phyloP scores from a whole-genome alignment of 2,888 invertebrate genomes.

The Bedellia somnulentella region DNA sequence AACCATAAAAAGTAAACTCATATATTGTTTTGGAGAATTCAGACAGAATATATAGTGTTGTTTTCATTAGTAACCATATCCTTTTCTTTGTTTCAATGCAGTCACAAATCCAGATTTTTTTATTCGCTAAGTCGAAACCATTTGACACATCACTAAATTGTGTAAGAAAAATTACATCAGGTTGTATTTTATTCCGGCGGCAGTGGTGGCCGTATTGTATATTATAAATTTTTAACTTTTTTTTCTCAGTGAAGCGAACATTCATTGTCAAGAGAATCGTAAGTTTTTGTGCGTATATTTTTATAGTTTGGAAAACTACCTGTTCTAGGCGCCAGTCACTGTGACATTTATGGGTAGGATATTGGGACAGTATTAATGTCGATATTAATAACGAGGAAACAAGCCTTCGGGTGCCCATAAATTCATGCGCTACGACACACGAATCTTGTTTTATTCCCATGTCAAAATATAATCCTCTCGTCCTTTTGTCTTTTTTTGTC shows the following conservation, averaged over 20 bases:
- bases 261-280: slow-evolving; percentile 37
- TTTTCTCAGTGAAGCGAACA: slow-evolving; percentile 33
- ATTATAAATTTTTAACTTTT: slow-evolving; percentile 42
- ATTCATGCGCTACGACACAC: slow-evolving; percentile 32
- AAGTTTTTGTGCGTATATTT: slow-evolving; percentile 41
- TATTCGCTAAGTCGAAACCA: slow-evolving; percentile 52
- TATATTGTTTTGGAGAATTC: neutral
- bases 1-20: too few species aligned
- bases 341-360: slow-evolving; percentile 55
- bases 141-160: slow-evolving; percentile 61
- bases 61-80: too few species aligned
- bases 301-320: slow-evolving; percentile 39
- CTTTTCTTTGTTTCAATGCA: slow-evolving; percentile 58
- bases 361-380: slow-evolving; percentile 56
- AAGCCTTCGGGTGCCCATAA: slow-evolving; percentile 34
- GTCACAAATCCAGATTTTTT: slow-evolving; percentile 49
- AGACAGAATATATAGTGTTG: neutral
- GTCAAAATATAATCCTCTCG: slow-evolving; percentile 35
- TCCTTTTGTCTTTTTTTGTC: slow-evolving; percentile 15
- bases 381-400: slow-evolving; percentile 54
- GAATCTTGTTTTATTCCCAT: slow-evolving; percentile 25
- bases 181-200: slow-evolving; percentile 46
- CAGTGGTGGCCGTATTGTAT: slow-evolving; percentile 34
- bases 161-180: slow-evolving; percentile 55
- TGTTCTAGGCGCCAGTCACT: slow-evolving; percentile 56